Conservation (phyloP, 2,797 vertebrate genomes). For the Sebastes glaucus region DNA sequence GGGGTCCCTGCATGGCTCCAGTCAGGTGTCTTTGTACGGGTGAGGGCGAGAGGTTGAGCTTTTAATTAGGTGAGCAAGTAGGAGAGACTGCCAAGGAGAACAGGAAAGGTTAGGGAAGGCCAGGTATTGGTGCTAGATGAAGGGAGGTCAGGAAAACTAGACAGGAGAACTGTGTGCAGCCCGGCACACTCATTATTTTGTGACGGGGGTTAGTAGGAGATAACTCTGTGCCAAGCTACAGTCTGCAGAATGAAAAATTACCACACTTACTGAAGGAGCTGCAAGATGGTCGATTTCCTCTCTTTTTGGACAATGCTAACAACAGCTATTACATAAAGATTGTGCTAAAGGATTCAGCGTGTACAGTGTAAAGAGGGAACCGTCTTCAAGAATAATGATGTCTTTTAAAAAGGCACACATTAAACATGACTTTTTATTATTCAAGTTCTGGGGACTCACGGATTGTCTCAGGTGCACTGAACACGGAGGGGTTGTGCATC, state of each 20-base stretch:
- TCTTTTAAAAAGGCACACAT: neutral
- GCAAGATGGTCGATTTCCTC: slow-evolving; percentile 11
- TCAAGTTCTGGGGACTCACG: slow-evolving; percentile 22
- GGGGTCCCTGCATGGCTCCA: slow-evolving; percentile 9
- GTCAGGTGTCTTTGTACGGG: slow-evolving; percentile 45
- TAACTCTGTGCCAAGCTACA: slow-evolving; percentile 46
- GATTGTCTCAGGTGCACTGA: slow-evolving; percentile 1
- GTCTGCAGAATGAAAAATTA: slow-evolving; percentile 46
- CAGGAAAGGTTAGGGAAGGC: slow-evolving; percentile 62
- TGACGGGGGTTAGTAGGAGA: slow-evolving; percentile 56
- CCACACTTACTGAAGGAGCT: slow-evolving; percentile 17
- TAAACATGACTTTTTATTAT: slow-evolving; percentile 9
- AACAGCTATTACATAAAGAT: slow-evolving; percentile 14
- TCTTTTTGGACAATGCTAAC: slow-evolving; percentile 2
- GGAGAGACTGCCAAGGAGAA: slow-evolving; percentile 71
- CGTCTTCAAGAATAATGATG: neutral
- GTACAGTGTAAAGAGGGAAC: neutral
- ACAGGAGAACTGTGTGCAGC: slow-evolving; percentile 52
- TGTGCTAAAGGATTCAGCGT: neutral
- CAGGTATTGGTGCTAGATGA: slow-evolving; percentile 56
- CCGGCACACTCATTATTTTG: slow-evolving; percentile 69
- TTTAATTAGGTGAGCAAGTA: slow-evolving; percentile 75
- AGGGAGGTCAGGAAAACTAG: slow-evolving; percentile 55
- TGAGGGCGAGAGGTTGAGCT: slow-evolving; percentile 67
- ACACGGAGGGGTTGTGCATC: neutral